Evolutionary conservation across 1,140 invertebrate species (phyloP), one percentile per base, ranked within the genome.

Genomic region (Drepana arcuata): DNA sequence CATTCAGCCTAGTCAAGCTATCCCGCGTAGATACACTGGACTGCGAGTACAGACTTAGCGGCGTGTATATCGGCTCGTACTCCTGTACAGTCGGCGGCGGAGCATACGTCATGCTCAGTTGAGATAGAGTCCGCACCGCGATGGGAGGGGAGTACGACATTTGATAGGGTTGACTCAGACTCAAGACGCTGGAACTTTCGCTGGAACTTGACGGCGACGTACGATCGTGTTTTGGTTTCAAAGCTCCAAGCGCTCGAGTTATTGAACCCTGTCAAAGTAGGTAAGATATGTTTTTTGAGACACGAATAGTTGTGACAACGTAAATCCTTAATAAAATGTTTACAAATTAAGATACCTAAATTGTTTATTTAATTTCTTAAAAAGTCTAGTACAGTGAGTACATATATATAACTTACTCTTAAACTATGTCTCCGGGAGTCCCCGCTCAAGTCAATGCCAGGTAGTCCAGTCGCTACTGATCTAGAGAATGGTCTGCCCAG

Each of bases 231-330:
- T 89, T 89, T 1, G 83, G 66, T 40, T 84, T 84, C 9, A 92
- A 72, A 1, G 49, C 78, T 16, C 92, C 91, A 21, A 94, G 85
- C 7, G 91, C 92, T 46, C 91, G 85, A 36, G 90, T 90, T 60
- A 93, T 83, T 21, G 91, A 93, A 25, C 91, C 91, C 91, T 93
- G 83, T 11, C 41, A 38, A 33, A 43, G 27, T 14, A 21, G 28
- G n/a, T n/a, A n/a, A n/a, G n/a, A n/a, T n/a, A n/a, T n/a, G n/a
- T n/a, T n/a, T n/a, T n/a, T n/a, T n/a, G n/a, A n/a, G n/a, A n/a
- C n/a, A n/a, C n/a, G n/a, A n/a, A n/a, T n/a, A n/a, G n/a, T n/a
- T n/a, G n/a, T n/a, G n/a, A n/a, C n/a, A n/a, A n/a, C n/a, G n/a
- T n/a, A n/a, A n/a, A n/a, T n/a, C n/a, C n/a, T n/a, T n/a, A n/a